Evolutionary conservation across 2,797 vertebrate genomes (phyloP).

Genomic region (Euthynnus affinis): DNA sequence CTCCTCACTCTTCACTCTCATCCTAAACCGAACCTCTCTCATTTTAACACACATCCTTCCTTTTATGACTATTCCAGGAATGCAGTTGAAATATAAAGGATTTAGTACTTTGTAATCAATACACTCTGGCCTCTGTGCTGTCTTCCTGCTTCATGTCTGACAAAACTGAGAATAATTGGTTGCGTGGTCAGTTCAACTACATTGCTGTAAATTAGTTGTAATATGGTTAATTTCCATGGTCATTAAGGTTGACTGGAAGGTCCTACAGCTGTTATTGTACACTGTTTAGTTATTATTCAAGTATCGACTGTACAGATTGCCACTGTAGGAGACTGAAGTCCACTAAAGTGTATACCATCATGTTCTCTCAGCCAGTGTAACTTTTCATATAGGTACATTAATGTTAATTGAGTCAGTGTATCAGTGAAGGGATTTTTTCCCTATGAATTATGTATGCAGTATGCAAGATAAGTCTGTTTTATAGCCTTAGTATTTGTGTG

Average conservation of each 20-base stretch:
- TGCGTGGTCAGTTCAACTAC: constrained; percentile 9
- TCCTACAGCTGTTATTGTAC: not conserved
- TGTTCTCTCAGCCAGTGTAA: constrained; percentile 10
- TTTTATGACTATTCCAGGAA: constrained; percentile 41
- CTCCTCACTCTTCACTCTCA: constrained; percentile 18
- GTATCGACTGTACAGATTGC: not conserved
- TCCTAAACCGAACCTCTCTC: constrained; percentile 1
- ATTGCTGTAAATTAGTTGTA: constrained; percentile 12
- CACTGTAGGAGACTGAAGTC: constrained; percentile 2
- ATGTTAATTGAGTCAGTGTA: constrained; percentile 25
- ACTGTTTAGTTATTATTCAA: not conserved
- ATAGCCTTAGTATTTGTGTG: constrained; percentile 11
- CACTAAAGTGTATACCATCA: constrained; percentile 6
- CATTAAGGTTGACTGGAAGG: constrained; percentile 9
- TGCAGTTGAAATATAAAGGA: constrained; percentile 36
- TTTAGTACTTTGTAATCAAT: constrained; percentile 36
- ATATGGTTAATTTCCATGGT: constrained; percentile 2
- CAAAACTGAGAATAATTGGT: not conserved
- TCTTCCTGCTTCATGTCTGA: constrained; percentile 6
- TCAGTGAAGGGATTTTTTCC: constrained; percentile 30
- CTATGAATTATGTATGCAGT: constrained; percentile 49
- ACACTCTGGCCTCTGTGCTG: constrained; percentile 4
- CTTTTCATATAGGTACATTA: constrained; percentile 18
- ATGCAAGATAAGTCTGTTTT: constrained; percentile 16
- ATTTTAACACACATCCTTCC: constrained; percentile 1